Conservation (phyloP, 1,140 invertebrate species). For the Caerostris darwini region DNA sequence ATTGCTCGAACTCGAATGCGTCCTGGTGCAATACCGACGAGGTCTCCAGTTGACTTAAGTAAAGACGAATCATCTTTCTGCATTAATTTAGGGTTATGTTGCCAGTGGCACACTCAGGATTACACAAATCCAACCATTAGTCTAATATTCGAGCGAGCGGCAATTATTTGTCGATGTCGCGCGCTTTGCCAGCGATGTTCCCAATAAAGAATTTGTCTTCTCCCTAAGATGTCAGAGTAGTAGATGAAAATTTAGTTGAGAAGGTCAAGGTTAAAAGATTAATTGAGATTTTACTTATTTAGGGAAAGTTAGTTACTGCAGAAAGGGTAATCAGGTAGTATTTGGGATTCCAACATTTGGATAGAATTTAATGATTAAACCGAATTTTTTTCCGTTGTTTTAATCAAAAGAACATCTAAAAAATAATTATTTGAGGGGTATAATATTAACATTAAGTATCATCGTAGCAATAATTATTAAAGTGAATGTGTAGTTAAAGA, state of each 20-base stretch:
- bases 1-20: neutral
- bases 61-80: conserved; percentile 14
- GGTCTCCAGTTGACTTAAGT: neutral
- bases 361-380: too few relatives aligned
- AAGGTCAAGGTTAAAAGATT: neutral
- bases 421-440: too few relatives aligned
- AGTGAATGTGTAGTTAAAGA: too few relatives aligned
- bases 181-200: neutral
- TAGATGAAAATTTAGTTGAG: neutral
- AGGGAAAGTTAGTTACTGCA: too few relatives aligned
- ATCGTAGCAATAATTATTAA: too few relatives aligned
- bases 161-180: neutral
- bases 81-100: neutral
- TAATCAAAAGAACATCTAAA: too few relatives aligned
- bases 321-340: too few relatives aligned
- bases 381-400: too few relatives aligned
- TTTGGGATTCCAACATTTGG: too few relatives aligned
- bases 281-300: too few relatives aligned
- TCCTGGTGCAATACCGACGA: neutral
- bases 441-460: too few relatives aligned
- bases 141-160: neutral
- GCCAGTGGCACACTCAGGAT: neutral
- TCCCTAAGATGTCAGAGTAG: neutral
- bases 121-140: neutral
- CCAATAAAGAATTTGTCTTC: neutral